A percentile compares a stretch with the other conserved stretches of the same genome.
Evolutionary conservation across 2,113 vertebrate species (phyloP).

Genomic region (Dipodomys merriami): DNA sequence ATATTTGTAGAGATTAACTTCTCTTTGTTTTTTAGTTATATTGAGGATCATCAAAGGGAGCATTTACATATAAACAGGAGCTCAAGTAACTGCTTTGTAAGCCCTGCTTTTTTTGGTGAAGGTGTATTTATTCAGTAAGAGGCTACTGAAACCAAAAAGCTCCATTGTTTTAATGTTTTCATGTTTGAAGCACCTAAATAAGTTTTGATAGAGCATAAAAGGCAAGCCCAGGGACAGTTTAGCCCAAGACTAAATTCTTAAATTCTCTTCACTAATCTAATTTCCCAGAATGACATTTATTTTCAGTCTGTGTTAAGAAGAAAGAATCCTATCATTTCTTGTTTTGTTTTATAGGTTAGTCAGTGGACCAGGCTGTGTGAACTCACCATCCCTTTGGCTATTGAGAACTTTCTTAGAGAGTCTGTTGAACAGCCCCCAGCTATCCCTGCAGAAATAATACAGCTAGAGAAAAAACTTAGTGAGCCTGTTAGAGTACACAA

Average conservation of each 20-base stretch:
- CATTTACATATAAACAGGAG: not conserved
- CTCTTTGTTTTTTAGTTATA: not conserved
- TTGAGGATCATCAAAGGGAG: not conserved
- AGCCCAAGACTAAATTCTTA: not conserved
- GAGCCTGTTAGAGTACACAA: conserved; percentile 98
- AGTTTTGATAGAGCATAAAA: not conserved
- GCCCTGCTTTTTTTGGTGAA: not conserved
- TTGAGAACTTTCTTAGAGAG: conserved; percentile 89
- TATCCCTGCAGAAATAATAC: conserved; percentile 90
- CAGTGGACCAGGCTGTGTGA: conserved; percentile 98
- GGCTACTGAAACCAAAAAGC: not conserved
- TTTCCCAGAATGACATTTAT: not conserved
- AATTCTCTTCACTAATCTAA: not conserved
- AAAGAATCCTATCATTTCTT: conserved; percentile 33
- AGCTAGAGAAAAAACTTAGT: conserved; percentile 91
- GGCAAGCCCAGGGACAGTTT: not conserved
- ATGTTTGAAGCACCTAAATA: not conserved
- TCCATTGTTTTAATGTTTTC: not conserved
- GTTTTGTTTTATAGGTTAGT: conserved; percentile 90
- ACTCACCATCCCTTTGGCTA: conserved; percentile 92
- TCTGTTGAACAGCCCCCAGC: conserved; percentile 73
- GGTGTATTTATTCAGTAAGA: not conserved
- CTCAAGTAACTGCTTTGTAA: conserved; percentile 1
- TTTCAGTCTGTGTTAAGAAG: not conserved
- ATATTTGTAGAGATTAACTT: conserved; percentile 42